Evolutionary conservation across 2,797 vertebrate genomes (phyloP), one percentile per base, ranked within the genome.

Genomic region (Amazonetta brasiliensis): DNA sequence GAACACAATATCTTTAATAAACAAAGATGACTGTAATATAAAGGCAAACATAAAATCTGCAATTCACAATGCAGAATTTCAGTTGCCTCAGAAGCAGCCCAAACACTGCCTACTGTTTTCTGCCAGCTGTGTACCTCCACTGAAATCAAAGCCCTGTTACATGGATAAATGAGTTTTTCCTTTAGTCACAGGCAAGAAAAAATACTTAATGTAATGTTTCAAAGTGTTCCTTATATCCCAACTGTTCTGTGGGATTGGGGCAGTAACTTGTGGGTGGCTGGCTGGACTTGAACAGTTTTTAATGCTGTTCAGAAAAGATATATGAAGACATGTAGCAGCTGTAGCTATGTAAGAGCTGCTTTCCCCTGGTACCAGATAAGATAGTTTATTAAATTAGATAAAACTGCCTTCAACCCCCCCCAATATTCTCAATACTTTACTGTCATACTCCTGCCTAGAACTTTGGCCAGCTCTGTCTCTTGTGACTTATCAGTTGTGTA

Each of bases 351-450:
- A 73, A 80, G 90, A 72, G 13, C 72, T 60, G 31, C 44, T 80
- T 92, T 90, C n/a, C 66, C 80, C 74, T 85, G 74, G 77, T 85
- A 94, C 71, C 41, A 91, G 94, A 82, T 84, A 91, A 88, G 85
- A 86, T 20, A 78, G 31, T 33, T 79, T 80, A 55, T 58, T 87
- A 90, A 84, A 89, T 48, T 50, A 90, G 87, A 37, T 89, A 77
- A 46, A 94, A 89, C 11, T 23, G 14, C 21, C 4, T 31, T 77
- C 72, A 71, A 13, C 6, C 33, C 19, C 19, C 31, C 6, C 63
- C 31, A 18, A 9, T 63, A 22, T 67, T 54, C 50, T 56, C 0
- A 67, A 5, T 79, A 31, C 44, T 94, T 87, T 55, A 68, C 35
- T 48, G 43, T 86, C 77, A 44, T 12, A 9, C 26, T 78, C 81